Evolutionary conservation across 1,140 invertebrate genomes (phyloP), one percentile per base, ranked within the genome.

Genomic region (Orchesella cincta): DNA sequence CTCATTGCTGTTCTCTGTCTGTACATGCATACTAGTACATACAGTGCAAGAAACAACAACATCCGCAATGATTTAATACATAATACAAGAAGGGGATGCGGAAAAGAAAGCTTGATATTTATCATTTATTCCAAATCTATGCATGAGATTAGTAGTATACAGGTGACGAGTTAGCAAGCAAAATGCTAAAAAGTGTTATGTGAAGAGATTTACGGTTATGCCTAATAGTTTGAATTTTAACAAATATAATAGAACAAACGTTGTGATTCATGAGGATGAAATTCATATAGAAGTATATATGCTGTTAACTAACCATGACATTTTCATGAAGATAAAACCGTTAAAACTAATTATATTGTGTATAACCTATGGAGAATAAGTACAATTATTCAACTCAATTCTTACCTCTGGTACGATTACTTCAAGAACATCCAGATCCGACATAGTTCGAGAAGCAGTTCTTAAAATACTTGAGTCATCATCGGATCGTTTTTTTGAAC

Each of bases 371-470:
- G 23, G 28, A 75, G 28, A 29, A 31, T 52, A 75, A 31, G 23
- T 23, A 31, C 23, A n/a, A 31, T n/a, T 33, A 70, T 64, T 18
- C 74, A 76, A 35, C 70, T n/a, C 57, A 29, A 18, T 57, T 16
- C 77, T 81, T 86, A 91, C 90, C 88, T 92, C 92, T 0, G 92
- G 92, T 83, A 94, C 93, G 76, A 91, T 89, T 74, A 94, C 89
- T 85, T 93, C 92, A 76, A 94, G 85, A 80, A 88, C 88, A 83
- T 92, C 91, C 84, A 89, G 86, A 83, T 88, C 85, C 8, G 62
- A 67, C 8, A 12, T 46, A 12, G 39, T 8, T 46, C 39, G 39
- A 46, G 20, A 20, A 46, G 8, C 20, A 20, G 20, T 12, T 12
- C 39, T 46, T 8, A 46, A 46, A 12, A 20, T 12, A 20, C 39